phyloP scores from a whole-genome alignment of 1,140 invertebrate genomes.

The Ruditapes philippinarum region DNA sequence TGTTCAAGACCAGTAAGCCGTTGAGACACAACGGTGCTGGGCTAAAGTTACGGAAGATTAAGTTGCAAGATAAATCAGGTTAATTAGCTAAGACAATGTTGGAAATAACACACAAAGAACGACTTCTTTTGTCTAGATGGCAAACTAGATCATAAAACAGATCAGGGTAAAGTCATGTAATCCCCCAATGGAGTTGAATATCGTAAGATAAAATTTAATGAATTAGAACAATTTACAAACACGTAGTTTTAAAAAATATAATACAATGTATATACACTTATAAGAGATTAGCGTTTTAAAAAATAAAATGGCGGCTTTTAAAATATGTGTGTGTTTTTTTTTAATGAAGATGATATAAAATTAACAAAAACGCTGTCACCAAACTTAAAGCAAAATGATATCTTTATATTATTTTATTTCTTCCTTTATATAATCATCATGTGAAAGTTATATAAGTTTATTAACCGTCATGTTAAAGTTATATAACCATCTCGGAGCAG shows the following conservation, averaged over 20 bases:
- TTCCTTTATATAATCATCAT: no score
- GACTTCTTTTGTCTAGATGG: background rate
- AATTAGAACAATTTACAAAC: background rate
- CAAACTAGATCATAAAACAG: background rate
- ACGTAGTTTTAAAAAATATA: background rate
- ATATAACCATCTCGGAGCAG: no score
- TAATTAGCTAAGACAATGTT: constrained; percentile 4
- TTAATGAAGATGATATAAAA: no score
- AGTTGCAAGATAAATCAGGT: background rate
- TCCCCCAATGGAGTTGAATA: background rate
- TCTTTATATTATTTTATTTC: no score
- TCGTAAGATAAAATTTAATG: background rate
- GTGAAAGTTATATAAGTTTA: no score
- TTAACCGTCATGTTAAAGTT: no score
- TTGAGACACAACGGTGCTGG: constrained; percentile 1
- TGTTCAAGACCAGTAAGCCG: background rate
- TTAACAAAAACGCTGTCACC: no score
- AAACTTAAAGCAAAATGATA: no score
- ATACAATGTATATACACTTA: no score
- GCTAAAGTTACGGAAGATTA: background rate
- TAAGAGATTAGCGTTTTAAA: no score
- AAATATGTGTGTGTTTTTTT: no score
- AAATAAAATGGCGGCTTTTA: no score
- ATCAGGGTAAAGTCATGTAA: background rate
- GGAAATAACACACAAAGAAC: background rate